These are phyloP conservation scores for Phalacrocorax brasilianus DNA, from an alignment of 2,113 vertebrate genomes.

Conservation along the genomic window DNA sequence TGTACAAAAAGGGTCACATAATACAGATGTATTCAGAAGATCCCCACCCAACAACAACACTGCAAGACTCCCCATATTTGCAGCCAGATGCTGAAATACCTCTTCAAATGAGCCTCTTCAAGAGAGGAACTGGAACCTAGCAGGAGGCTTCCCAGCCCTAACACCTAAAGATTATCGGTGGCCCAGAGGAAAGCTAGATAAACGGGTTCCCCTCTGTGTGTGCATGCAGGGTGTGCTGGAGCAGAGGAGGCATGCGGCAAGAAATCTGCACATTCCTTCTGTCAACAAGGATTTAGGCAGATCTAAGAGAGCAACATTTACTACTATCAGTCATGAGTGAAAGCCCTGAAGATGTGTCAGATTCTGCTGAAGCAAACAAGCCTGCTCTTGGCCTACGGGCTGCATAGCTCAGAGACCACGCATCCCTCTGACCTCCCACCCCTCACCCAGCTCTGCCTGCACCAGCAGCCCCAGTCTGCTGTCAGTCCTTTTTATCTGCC, in stretches of 20 bases:
- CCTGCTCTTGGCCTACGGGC: background rate
- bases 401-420: background rate
- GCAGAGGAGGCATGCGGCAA: background rate
- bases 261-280: conserved; percentile 29
- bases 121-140: background rate
- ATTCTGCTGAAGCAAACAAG: background rate
- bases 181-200: background rate
- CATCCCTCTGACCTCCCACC: background rate
- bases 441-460: background rate
- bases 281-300: conserved; percentile 20
- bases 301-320: background rate
- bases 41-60: background rate
- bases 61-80: background rate
- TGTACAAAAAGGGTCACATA: background rate
- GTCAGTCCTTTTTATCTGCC: background rate
- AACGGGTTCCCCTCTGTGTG: background rate
- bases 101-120: background rate
- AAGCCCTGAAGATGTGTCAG: background rate
- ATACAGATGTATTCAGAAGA: background rate
- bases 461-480: background rate
- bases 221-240: background rate
- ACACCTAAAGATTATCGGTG: background rate
- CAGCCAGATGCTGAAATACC: background rate
- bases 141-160: background rate
- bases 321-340: background rate